Base-by-base conservation (phyloP, 2,797 vertebrate species). In the Crocidura indochinensis region DNA sequence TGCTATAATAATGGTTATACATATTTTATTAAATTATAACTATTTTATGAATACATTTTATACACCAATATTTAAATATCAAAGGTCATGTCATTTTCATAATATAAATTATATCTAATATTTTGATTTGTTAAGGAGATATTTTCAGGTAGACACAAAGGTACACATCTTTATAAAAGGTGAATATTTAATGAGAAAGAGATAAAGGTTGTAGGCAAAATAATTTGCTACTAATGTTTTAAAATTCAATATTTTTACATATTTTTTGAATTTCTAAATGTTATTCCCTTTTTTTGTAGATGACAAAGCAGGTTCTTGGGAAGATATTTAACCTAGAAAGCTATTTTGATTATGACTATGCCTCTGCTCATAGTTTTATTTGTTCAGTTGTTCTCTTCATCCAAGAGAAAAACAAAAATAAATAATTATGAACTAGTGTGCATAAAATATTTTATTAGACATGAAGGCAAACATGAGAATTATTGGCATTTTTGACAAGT, bases 401-500 rank as follows among this genome's bases (percentile, higher is more conserved):
- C 38, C 38, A 38, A 38, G 44, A 31, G 20, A 8, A n/a, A 88
- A 88, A 80, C 51, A 85, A 90, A 84, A 6, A 46, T 47, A 74
- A 79, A 31, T 47, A 56, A 53, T 49, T 46, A 8, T 38, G 74
- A 83, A 89, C 79, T 2, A 10, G 49, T 56, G 81, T 49, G 2
- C n/a, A 31, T 44, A 0, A 3, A 46, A 62, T 11, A 73, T 24
- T 6, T 80, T 65, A 80, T 29, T 67, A 62, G 24, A 46, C 31
- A 90, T 27, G 74, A 90, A 78, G 20, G 11, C 19, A 90, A 77
- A 75, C 19, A 49, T 29, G 68, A 81, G 6, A 68, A 49, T 64
- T 67, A 60, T n/a, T n/a, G n/a, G 7, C 72, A 79, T 9, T 65
- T 78, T 49, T 75, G 53, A 51, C 75, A 92, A 91, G 67, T 75